Base-by-base conservation (phyloP, 2,113 vertebrate species). In the Salvelinus namaycush region DNA sequence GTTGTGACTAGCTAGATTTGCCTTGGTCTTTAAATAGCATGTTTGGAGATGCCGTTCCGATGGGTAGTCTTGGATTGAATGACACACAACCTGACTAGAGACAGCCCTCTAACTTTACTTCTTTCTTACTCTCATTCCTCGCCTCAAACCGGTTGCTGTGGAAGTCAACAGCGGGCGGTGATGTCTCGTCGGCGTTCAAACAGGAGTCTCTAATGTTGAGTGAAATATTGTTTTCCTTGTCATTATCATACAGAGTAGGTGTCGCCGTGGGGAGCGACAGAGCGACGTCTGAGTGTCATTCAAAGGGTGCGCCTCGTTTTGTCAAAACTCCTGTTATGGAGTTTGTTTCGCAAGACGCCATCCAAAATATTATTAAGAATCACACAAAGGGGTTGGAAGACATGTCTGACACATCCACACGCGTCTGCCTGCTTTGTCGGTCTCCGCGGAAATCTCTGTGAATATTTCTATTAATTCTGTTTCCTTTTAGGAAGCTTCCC, bases 241-340 rank as follows among this genome's bases (percentile, higher is more conserved):
- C 77, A 86, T 83, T 86, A 81, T 81, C 82, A 81, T 75, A 80
- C 76, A 80, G 80, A 81, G 67, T 78, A 84, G 81, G 77, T 76
- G 77, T 70, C 14, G 54, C 68, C 76, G 76, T 82, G 70, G 71
- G 77, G 70, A 79, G 26, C 12, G 68, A 76, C 77, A 73, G 66
- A 16, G 11, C 3, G 1, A 60, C 44, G 70, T 22, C 2, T 51
- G 74, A 78, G 73, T 74, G 60, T 34, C 70, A 39, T 84, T 74
- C 7, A 48, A 79, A 73, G 70, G 51, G 73, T 79, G 70, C 66
- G 26, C 74, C 51, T n/a, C 59, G 20, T 78, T 87, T 81, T 80
- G 67, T 76, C 68, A 76, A 85, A 82, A 31, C 22, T 18, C 24
- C 5, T 2, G 18, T 54, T 73, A 51, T 51, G 49, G 49, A 16